These are phyloP conservation scores for Portevinia maculata DNA, from an alignment of 2,888 invertebrate species.

Conservation along the genomic window DNA sequence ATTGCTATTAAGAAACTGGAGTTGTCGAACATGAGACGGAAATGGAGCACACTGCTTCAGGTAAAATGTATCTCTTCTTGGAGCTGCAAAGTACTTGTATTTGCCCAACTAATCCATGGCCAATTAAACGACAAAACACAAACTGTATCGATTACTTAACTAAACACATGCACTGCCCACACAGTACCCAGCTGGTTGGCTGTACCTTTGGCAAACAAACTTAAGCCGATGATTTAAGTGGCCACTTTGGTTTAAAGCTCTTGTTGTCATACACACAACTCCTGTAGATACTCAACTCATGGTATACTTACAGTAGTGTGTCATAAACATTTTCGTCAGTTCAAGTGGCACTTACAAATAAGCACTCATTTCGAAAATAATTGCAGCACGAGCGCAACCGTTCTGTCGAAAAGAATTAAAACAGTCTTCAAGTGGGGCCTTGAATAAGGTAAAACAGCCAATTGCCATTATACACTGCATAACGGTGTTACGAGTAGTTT, in stretches of 20 bases:
- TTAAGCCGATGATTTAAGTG: conserved; percentile 67
- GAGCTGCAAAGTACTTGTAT: neutral
- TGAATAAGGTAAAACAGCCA: conserved; percentile 54
- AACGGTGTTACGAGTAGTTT: conserved; percentile 32
- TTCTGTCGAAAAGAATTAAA: conserved; percentile 65
- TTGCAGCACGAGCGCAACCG: conserved; percentile 61
- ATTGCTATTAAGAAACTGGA: neutral
- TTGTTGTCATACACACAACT: conserved; percentile 45
- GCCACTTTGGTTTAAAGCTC: conserved; percentile 71
- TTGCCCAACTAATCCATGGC: conserved; percentile 3
- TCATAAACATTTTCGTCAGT: conserved; percentile 36
- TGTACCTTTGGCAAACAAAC: conserved; percentile 47
- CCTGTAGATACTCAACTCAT: no score
- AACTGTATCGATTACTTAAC: conserved; percentile 51
- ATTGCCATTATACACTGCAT: conserved; percentile 44
- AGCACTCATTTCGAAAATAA: conserved; percentile 53
- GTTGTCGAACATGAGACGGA: neutral
- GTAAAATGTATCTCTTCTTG: neutral
- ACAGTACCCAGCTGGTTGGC: neutral
- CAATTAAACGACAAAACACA: conserved; percentile 33
- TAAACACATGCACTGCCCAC: conserved; percentile 19
- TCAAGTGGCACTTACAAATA: conserved; percentile 60
- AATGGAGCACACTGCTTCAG: neutral
- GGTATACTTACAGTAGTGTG: conserved; percentile 27
- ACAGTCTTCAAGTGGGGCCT: conserved; percentile 58